These are phyloP conservation scores for Pogonocichla stellata DNA, from an alignment of 2,113 vertebrate species.

Conservation along the genomic window DNA sequence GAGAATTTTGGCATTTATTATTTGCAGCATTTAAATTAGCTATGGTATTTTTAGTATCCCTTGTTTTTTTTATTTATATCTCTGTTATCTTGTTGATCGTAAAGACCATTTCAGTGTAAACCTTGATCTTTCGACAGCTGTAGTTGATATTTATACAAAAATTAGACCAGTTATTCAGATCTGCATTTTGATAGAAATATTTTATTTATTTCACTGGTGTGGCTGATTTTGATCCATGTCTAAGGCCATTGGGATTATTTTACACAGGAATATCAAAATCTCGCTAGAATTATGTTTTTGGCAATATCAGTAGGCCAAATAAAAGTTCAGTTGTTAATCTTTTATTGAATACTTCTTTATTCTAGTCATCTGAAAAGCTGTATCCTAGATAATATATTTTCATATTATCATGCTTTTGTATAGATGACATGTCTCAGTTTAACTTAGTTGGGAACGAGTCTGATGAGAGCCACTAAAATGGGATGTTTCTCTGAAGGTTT, in stretches of 20 bases:
- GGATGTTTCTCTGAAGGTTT: neutral
- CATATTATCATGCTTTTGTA: neutral
- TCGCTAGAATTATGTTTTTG: neutral
- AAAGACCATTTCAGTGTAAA: neutral
- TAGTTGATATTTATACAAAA: neutral
- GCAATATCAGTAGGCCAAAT: neutral
- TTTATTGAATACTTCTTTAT: neutral
- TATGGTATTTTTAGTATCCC: neutral
- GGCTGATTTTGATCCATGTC: neutral
- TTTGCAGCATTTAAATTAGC: slow-evolving; percentile 30
- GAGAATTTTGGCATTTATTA: slow-evolving; percentile 19
- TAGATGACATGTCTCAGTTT: neutral
- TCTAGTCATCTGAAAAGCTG: neutral
- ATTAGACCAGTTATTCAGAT: neutral
- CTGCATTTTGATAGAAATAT: neutral
- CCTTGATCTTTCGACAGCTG: neutral
- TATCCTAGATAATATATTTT: neutral
- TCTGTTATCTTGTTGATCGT: neutral
- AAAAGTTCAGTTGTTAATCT: neutral
- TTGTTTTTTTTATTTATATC: neutral
- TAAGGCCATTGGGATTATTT: neutral
- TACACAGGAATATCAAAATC: neutral
- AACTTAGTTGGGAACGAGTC: neutral
- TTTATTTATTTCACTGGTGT: neutral
- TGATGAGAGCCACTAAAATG: neutral